Percentiles rank a stretch among this genome's conserved stretches.
Conservation (phyloP, 2,113 vertebrate genomes). For the Labeo rohita region DNA sequence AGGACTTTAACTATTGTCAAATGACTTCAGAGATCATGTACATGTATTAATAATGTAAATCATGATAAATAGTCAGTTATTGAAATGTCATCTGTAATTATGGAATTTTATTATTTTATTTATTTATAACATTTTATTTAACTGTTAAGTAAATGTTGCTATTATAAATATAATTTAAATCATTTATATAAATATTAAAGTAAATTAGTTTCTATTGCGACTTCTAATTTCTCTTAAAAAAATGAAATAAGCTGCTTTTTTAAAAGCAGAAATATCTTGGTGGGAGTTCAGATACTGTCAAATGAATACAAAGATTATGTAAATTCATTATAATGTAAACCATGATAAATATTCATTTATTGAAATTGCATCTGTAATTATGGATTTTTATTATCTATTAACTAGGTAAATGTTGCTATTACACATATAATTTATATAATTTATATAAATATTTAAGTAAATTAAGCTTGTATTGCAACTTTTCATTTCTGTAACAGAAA, state of each 20-base stretch:
- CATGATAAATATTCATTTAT: background rate
- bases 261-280: background rate
- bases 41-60: background rate
- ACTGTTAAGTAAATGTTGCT: background rate
- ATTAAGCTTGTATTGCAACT: background rate
- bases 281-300: background rate
- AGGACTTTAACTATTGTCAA: no score
- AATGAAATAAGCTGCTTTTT: background rate
- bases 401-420: no score
- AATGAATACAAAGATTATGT: no score
- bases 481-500: background rate
- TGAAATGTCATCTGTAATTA: background rate
- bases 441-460: background rate
- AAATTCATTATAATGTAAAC: no score
- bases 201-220: background rate
- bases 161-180: background rate
- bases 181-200: background rate
- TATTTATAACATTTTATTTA: background rate
- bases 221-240: background rate
- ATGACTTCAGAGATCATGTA: no score
- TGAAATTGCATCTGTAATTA: background rate
- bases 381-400: background rate
- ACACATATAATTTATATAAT: background rate
- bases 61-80: background rate
- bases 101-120: background rate